Percentiles rank a stretch among this genome's conserved stretches.
Evolutionary conservation across 2,113 vertebrate species (phyloP).

Genomic region (Pseudonaja textilis): DNA sequence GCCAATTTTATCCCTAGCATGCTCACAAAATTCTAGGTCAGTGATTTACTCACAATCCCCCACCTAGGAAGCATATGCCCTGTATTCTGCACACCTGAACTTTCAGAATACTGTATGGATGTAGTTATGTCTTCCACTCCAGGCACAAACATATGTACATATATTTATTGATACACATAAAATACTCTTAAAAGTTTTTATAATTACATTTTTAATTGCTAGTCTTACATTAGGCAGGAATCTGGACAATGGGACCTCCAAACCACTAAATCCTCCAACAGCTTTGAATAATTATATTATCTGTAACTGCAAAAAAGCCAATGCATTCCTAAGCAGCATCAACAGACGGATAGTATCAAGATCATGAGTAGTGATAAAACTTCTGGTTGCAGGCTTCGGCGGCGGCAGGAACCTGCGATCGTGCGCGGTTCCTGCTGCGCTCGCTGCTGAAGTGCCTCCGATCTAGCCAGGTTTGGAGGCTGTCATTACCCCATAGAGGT

Average conservation of each 20-base stretch:
- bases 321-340: neutral
- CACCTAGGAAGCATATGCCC: neutral
- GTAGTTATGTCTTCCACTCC: neutral
- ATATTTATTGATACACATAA: neutral
- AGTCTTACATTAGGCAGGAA: neutral
- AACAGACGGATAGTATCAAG: neutral
- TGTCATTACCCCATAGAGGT: too few relatives aligned
- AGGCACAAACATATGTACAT: neutral
- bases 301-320: neutral
- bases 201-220: neutral
- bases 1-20: neutral
- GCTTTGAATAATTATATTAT: neutral
- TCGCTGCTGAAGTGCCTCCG: too few relatives aligned
- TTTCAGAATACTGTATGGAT: neutral
- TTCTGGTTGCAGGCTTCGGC: too few relatives aligned
- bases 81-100: neutral
- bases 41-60: neutral
- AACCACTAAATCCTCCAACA: neutral
- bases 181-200: neutral
- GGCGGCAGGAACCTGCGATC: too few relatives aligned
- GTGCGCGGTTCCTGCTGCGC: too few relatives aligned
- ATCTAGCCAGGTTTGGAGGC: too few relatives aligned
- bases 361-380: neutral
- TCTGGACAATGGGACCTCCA: neutral
- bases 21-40: neutral